These are phyloP conservation scores for Boloria euphrosyne DNA, from an alignment of 2,888 invertebrate species.

Conservation along the genomic window DNA sequence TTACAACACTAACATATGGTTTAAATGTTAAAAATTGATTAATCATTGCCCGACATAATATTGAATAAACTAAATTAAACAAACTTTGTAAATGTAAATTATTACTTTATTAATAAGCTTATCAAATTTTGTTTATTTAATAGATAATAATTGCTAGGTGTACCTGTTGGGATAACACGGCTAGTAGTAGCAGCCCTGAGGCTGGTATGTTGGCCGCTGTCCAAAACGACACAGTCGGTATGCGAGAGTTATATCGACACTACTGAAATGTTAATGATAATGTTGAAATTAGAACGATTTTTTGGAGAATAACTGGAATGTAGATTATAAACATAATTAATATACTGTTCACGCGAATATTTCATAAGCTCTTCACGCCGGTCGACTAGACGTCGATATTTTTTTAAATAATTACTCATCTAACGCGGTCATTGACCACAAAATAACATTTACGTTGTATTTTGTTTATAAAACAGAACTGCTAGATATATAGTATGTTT, in stretches of 20 bases:
- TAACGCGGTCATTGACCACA: slow-evolving; percentile 23
- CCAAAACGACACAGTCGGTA: slow-evolving; percentile 56
- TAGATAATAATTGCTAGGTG: neutral
- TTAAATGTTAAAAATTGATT: too few relatives aligned
- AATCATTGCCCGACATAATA: too few relatives aligned
- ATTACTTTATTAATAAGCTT: too few relatives aligned
- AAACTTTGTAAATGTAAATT: too few relatives aligned
- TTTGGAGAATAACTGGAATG: slow-evolving; percentile 26
- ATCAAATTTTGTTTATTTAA: neutral
- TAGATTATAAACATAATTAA: slow-evolving; percentile 20
- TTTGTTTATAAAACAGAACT: slow-evolving; percentile 9
- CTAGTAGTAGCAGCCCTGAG: slow-evolving; percentile 38
- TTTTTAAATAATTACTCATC: slow-evolving; percentile 12
- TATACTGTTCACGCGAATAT: neutral
- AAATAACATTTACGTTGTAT: slow-evolving; percentile 9
- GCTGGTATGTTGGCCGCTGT: slow-evolving; percentile 49
- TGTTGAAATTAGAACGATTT: slow-evolving; percentile 52
- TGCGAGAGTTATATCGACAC: slow-evolving; percentile 55
- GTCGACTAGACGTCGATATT: slow-evolving; percentile 8
- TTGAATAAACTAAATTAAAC: too few relatives aligned
- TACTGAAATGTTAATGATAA: slow-evolving; percentile 66
- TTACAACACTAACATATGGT: too few relatives aligned
- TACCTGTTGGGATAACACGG: slow-evolving; percentile 23
- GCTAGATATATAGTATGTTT: slow-evolving; percentile 3
- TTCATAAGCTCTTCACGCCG: slow-evolving; percentile 1